Conservation (phyloP, 2,888 invertebrate genomes). For the Odontocolon sp. region DNA sequence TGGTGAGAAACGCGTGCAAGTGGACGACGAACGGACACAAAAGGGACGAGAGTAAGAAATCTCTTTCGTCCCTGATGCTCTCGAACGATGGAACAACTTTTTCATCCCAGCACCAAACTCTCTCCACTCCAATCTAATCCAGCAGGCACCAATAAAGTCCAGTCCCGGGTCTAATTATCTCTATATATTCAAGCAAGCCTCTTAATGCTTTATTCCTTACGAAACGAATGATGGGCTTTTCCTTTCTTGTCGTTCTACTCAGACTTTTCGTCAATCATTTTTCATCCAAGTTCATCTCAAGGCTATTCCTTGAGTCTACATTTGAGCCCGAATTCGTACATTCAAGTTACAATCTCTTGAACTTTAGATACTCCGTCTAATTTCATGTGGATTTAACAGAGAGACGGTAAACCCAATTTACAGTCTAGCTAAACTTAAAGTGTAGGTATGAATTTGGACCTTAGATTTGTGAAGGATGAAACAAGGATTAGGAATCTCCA, state of each 20-base stretch:
- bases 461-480: too few relatives aligned
- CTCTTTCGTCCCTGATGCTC: conserved; percentile 47
- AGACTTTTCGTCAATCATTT: not conserved
- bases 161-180: not conserved
- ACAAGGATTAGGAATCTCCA: too few relatives aligned
- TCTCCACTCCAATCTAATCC: conserved; percentile 2
- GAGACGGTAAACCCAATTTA: too few relatives aligned
- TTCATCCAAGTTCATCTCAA: too few relatives aligned
- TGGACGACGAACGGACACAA: conserved; percentile 47
- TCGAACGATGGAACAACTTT: conserved; percentile 53
- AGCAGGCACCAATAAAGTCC: not conserved
- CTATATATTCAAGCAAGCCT: not conserved
- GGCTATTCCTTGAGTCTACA: not conserved
- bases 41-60: conserved; percentile 52
- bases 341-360: too few relatives aligned
- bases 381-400: too few relatives aligned
- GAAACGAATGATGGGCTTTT: too few relatives aligned
- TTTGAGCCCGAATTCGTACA: too few relatives aligned
- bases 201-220: not conserved
- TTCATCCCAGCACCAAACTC: conserved; percentile 24
- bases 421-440: too few relatives aligned
- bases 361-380: too few relatives aligned
- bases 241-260: not conserved
- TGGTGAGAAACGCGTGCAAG: conserved; percentile 46
- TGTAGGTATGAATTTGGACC: too few relatives aligned